A percentile compares a stretch with the other conserved stretches of the same genome.
phyloP scores from a whole-genome alignment of 1,140 invertebrate species.

The Paracyclopina nana region DNA sequence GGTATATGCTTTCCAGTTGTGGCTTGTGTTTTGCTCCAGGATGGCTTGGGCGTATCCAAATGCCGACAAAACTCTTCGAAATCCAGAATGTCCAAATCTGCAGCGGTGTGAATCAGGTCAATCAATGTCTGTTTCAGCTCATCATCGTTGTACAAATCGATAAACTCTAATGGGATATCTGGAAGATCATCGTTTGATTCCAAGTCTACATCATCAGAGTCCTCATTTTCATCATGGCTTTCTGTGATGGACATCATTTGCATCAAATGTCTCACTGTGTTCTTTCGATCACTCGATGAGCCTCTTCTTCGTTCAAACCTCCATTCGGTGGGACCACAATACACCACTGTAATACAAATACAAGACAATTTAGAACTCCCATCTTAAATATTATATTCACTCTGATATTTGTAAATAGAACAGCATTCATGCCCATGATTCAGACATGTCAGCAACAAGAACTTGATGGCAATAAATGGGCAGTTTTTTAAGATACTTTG shows the following conservation, averaged over 20 bases:
- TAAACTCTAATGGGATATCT: constrained; percentile 8
- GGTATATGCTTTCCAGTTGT: constrained; percentile 12
- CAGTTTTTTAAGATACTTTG: no score
- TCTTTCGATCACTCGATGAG: constrained; percentile 9
- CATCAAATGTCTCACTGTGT: constrained; percentile 8
- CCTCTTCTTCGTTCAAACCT: constrained; percentile 3
- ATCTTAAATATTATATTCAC: no score
- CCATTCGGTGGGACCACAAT: constrained; percentile 11
- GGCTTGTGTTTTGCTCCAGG: constrained; percentile 11
- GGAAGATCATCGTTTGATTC: not conserved
- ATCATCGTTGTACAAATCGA: constrained; percentile 9
- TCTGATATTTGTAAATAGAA: no score
- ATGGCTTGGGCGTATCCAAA: constrained; percentile 11
- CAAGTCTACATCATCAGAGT: not conserved
- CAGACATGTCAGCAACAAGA: no score
- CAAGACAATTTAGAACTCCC: no score
- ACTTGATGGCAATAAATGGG: no score
- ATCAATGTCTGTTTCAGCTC: not conserved
- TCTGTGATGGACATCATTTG: constrained; percentile 13
- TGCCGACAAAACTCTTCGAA: constrained; percentile 12
- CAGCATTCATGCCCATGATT: no score
- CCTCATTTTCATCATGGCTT: not conserved
- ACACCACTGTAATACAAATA: constrained; percentile 7
- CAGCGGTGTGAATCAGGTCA: constrained; percentile 10
- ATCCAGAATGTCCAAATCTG: constrained; percentile 12